phyloP scores from a whole-genome alignment of 2,888 invertebrate genomes.

The Noctua janthe region DNA sequence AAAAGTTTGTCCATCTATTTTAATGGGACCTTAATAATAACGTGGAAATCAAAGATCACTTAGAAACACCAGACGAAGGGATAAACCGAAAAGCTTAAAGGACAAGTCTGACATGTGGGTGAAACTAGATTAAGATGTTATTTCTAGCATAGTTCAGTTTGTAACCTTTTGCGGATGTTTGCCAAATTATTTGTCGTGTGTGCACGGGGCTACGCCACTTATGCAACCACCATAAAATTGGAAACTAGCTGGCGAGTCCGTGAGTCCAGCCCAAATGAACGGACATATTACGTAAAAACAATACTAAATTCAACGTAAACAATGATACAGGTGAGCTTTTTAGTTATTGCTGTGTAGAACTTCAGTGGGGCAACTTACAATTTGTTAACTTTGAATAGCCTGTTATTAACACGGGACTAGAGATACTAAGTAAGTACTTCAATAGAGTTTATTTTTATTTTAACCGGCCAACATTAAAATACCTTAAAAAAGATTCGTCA shows the following conservation, averaged over 20 bases:
- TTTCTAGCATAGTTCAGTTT: slow-evolving; percentile 54
- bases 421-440: neutral
- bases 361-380: neutral
- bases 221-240: slow-evolving; percentile 89
- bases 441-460: neutral
- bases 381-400: neutral
- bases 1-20: no score
- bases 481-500: neutral
- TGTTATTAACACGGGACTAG: neutral
- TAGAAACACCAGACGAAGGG: neutral
- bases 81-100: neutral
- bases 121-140: slow-evolving; percentile 39
- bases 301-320: slow-evolving; percentile 64
- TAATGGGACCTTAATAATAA: neutral
- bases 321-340: slow-evolving; percentile 50
- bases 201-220: slow-evolving; percentile 69
- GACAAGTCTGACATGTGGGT: neutral
- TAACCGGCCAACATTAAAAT: neutral
- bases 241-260: slow-evolving; percentile 79
- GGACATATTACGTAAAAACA: slow-evolving; percentile 77
- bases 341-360: neutral
- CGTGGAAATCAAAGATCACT: neutral
- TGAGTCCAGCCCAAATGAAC: slow-evolving; percentile 77
- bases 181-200: slow-evolving; percentile 68
- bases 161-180: slow-evolving; percentile 54